These are phyloP conservation scores for Drosophila histrio DNA, from an alignment of 2,888 invertebrate genomes.

Conservation along the genomic window DNA sequence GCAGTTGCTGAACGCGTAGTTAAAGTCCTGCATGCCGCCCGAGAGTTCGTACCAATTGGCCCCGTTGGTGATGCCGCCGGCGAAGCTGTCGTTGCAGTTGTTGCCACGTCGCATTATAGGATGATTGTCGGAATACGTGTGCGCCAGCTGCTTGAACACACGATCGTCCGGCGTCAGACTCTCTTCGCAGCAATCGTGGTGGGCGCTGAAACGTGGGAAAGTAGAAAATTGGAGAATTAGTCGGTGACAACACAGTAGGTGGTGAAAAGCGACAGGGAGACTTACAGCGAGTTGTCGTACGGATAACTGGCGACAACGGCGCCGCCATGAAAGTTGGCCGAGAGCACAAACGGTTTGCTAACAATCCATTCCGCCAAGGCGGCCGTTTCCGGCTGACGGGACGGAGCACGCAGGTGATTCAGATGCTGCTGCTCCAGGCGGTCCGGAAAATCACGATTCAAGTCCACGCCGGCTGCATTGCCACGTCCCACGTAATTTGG, in stretches of 20 bases:
- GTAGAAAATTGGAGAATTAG: background rate
- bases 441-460: slow-evolving; percentile 97
- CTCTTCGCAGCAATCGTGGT: slow-evolving; percentile 88
- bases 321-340: slow-evolving; percentile 98
- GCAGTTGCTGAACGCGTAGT: slow-evolving; percentile 97
- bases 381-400: slow-evolving; percentile 93
- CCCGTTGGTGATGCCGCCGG: slow-evolving; percentile 94
- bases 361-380: slow-evolving; percentile 96
- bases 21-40: slow-evolving; percentile 99
- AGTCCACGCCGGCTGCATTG: slow-evolving; percentile 92
- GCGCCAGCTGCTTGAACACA: slow-evolving; percentile 91
- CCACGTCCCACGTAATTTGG: slow-evolving; percentile 89
- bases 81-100: slow-evolving; percentile 90
- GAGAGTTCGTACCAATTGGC: slow-evolving; percentile 95
- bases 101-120: slow-evolving; percentile 90
- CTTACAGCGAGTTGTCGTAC: slow-evolving; percentile 93
- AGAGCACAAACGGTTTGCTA: slow-evolving; percentile 94
- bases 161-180: slow-evolving; percentile 92
- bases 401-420: slow-evolving; percentile 82
- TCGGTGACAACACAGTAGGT: background rate
- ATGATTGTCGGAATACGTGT: slow-evolving; percentile 90
- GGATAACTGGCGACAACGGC: slow-evolving; percentile 99
- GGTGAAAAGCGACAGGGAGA: slow-evolving; percentile 25
- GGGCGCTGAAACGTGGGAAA: slow-evolving; percentile 77
- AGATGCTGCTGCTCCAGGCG: slow-evolving; percentile 87